These are phyloP conservation scores for Himalopsyche anomala DNA, from an alignment of 2,888 invertebrate genomes.

Conservation along the genomic window DNA sequence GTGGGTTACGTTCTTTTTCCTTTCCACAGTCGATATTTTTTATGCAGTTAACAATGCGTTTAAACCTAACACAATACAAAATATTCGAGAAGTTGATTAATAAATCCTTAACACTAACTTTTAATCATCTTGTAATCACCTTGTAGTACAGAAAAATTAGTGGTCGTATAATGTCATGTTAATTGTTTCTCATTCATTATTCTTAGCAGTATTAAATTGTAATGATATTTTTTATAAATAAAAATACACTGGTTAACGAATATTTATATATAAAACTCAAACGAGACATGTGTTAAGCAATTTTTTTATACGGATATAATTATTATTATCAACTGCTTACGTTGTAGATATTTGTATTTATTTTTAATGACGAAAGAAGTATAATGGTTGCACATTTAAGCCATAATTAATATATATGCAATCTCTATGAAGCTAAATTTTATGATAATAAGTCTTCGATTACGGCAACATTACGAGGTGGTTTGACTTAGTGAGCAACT, in stretches of 20 bases:
- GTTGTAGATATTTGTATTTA: neutral
- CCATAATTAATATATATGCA: no score
- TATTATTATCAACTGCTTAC: conserved; percentile 1
- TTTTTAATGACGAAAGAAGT: neutral
- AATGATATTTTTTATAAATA: conserved; percentile 25
- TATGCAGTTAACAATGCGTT: no score
- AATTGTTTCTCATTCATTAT: conserved; percentile 39
- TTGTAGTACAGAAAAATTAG: neutral
- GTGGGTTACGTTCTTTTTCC: no score
- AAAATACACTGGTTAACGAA: conserved; percentile 13
- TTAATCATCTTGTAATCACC: neutral
- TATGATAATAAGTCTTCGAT: no score
- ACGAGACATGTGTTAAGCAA: neutral
- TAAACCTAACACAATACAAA: no score
- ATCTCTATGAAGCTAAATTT: no score
- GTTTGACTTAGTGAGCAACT: no score
- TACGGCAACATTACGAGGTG: no score
- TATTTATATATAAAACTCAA: conserved; percentile 10
- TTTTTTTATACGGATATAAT: conserved; percentile 29
- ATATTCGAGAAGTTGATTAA: no score
- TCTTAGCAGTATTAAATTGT: neutral
- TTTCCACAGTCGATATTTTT: no score
- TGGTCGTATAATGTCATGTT: conserved; percentile 15
- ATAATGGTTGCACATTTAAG: neutral
- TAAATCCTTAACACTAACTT: no score